phyloP scores from a whole-genome alignment of 2,797 vertebrate genomes.

The Schizothorax lantsangensis region DNA sequence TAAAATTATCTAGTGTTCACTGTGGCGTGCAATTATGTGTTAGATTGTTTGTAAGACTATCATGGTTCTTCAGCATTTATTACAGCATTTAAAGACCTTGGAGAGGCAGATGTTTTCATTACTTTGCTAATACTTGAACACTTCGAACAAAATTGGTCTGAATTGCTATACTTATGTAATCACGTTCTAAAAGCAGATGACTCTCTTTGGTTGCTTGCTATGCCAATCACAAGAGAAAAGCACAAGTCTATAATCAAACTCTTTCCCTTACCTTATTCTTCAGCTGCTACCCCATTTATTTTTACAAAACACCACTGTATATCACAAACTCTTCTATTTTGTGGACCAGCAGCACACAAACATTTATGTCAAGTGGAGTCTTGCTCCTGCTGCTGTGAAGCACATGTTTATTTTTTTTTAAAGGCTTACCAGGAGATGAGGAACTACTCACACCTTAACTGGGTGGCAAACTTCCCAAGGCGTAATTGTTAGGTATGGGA shows the following conservation, averaged over 20 bases:
- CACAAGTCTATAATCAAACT: background rate
- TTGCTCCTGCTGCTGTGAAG: background rate
- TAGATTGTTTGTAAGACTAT: conserved; percentile 51
- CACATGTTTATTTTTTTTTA: background rate
- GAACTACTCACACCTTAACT: conserved; percentile 28
- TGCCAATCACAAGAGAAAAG: conserved; percentile 1
- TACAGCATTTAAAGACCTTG: conserved; percentile 48
- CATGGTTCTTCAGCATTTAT: conserved; percentile 47
- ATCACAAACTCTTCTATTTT: background rate
- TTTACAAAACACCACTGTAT: background rate
- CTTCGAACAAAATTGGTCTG: conserved; percentile 35
- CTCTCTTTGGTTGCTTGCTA: conserved; percentile 19
- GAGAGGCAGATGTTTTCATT: conserved; percentile 55
- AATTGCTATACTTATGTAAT: conserved; percentile 50
- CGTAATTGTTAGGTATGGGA: conserved; percentile 52
- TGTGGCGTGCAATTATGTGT: conserved; percentile 34
- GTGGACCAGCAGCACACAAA: background rate
- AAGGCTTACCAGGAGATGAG: conserved; percentile 5
- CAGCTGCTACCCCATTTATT: background rate
- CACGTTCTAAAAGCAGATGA: conserved; percentile 21
- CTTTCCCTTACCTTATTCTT: conserved; percentile 7
- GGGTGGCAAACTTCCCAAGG: conserved; percentile 45
- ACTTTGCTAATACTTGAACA: conserved; percentile 50
- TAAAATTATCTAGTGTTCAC: conserved; percentile 31
- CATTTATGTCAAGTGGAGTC: background rate